Base-by-base conservation (phyloP, 2,797 vertebrate species). In the Clarias fuscus region DNA sequence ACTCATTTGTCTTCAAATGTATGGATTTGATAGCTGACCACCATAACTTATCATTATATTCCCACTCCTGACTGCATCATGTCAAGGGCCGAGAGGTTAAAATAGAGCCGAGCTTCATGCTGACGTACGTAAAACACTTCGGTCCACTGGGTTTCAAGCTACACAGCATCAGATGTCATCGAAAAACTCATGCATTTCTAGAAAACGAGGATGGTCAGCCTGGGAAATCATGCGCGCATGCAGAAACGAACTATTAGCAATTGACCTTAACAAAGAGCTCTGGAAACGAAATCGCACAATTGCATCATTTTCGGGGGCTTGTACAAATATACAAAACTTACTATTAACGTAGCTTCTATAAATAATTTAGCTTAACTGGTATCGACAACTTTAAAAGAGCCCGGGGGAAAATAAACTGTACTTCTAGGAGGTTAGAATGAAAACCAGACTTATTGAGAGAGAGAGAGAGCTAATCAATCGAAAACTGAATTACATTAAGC, bases 251-350 rank as follows among this genome's bases (percentile, higher is more conserved):
- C 71, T 65, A 79, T 83, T 65, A 85, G 70, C 76, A 70, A 79
- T 70, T 67, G 76, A 73, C 81, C 65, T 62, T 73, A 70, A 77
- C 20, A 43, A 70, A 76, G 72, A 76, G 30, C 78, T 56, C 40
- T 40, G 73, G 43, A 83, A 83, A 84, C 67, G 10, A 88, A 79
- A 71, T 73, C 70, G 87, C 84, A 64, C 78, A 61, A 82, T 71
- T 71, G 78, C 65, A 58, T 15, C 48, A 77, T 73, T 81, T 64
- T 75, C 48, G 30, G n/a, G 87, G 81, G 61, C 58, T 81, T 70
- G 82, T 89, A 88, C 87, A 89, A 90, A 89, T 89, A 87, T 89
- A 88, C 89, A 86, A 87, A 89, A 85, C 59, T n/a, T 79, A 64
- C 3, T 4, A 79, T 79, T 79, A 79, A 75, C 7, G 33, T 85